Base-by-base conservation (phyloP, 2,797 vertebrate genomes). In the Gallinago solitaria region DNA sequence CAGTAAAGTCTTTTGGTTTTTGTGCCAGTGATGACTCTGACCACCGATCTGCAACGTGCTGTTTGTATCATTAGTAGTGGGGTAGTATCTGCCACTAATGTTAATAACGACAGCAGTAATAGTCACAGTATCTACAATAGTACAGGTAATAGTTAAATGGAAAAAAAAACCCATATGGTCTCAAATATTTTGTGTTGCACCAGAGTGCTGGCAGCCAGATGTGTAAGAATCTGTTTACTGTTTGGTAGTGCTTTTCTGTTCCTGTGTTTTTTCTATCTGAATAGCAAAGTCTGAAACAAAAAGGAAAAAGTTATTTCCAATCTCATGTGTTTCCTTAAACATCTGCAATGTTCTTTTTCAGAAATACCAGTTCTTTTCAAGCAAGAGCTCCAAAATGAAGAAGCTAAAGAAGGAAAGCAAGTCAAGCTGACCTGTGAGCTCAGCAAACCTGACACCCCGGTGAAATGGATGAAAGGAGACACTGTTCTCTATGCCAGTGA, bases 401-500 rank as follows among this genome's bases (percentile, higher is more conserved):
- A 98, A 74, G 87, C 67, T 18, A 96, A 94, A 79, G 97, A 97
- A 90, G 97, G 98, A 9, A 96, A 94, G 53, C 89, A 95, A 39
- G 89, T 97, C 89, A 98, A 80, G 45, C 86, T 98, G 77, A 95
- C 65, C 68, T 98, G 98, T 20, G 97, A 98, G 95, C 96, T 98
- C 70, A 98, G 93, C 96, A 97, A 97, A 41, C 80, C 97, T 7
- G 89, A 93, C 1, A 45, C 88, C 17, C 94, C 96, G 0, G 97
- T 98, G 71, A 97, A 84, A 24, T 98, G 98, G 98, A 97, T 89
- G 73, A 98, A 97, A 45, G 98, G 95, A 15, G 93, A 91, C 27
- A 56, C 93, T 8, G 48, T 96, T 6, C 93, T 98, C 57, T 16
- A 6, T 15, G 93, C 89, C 37, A 89, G 95, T 0, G 97, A 97